Evolutionary conservation across 2,113 vertebrate species (phyloP).

Genomic region (Corythaixoides concolor): DNA sequence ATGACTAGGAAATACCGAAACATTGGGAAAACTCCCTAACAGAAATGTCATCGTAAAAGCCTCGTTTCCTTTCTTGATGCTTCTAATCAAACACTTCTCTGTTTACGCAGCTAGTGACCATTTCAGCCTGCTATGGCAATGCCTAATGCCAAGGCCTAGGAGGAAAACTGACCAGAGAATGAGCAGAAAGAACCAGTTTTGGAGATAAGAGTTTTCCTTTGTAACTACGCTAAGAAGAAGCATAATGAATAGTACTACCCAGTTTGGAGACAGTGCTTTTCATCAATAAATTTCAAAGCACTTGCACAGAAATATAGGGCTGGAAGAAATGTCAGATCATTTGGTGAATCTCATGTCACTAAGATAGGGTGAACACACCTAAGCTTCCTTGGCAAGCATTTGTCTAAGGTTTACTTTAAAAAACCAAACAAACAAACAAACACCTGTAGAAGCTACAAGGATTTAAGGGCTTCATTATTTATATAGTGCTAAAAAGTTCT

Average conservation of each 20-base stretch:
- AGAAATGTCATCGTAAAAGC: neutral
- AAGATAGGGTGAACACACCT: neutral
- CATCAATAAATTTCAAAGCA: neutral
- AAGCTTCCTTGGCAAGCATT: neutral
- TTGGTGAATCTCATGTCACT: neutral
- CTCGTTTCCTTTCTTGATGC: neutral
- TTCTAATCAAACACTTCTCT: neutral
- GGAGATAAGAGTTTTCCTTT: neutral
- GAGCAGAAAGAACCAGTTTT: neutral
- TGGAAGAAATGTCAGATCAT: neutral
- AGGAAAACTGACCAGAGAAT: neutral
- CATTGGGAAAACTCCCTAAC: neutral
- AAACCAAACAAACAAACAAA: neutral
- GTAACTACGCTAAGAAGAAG: neutral
- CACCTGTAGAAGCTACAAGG: neutral
- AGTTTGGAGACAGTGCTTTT: neutral
- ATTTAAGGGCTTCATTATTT: neutral
- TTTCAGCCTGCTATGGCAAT: neutral
- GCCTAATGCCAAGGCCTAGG: neutral
- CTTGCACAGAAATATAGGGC: neutral
- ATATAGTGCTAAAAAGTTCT: neutral
- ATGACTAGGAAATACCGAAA: neutral
- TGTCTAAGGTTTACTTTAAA: neutral
- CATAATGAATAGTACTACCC: neutral
- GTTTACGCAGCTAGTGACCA: neutral